phyloP scores from a whole-genome alignment of 2,113 vertebrate species.

The Isichthys henryi region DNA sequence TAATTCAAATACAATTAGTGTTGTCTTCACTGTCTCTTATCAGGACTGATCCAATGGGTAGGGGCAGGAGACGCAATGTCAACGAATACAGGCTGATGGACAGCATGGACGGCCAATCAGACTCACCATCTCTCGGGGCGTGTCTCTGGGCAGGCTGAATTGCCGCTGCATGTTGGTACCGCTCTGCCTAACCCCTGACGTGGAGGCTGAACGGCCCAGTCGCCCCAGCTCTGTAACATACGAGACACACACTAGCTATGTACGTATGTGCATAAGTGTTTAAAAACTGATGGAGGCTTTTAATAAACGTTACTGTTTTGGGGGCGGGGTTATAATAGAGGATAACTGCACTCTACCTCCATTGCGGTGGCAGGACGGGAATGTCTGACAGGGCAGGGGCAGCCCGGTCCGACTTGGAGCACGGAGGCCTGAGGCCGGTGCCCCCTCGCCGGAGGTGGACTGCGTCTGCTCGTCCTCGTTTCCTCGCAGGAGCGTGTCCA shows the following conservation, averaged over 20 bases:
- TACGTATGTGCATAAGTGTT: not conserved
- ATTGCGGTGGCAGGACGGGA: slow-evolving; percentile 75
- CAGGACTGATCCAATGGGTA: not conserved
- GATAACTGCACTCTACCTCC: slow-evolving; percentile 60
- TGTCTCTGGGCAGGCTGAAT: slow-evolving; percentile 73
- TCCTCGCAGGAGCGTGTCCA: slow-evolving; percentile 57
- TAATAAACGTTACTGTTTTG: not conserved
- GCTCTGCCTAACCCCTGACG: slow-evolving; percentile 77
- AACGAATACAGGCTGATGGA: not conserved
- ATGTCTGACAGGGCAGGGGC: slow-evolving; percentile 80
- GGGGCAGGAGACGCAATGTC: not conserved
- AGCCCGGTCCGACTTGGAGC: slow-evolving; percentile 64
- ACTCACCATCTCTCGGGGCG: slow-evolving; percentile 59
- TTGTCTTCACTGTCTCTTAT: not conserved
- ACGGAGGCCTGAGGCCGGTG: slow-evolving; percentile 56
- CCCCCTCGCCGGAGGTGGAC: slow-evolving; percentile 58
- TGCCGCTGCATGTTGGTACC: slow-evolving; percentile 66
- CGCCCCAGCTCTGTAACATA: slow-evolving; percentile 70
- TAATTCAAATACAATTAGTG: not conserved
- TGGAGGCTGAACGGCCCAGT: slow-evolving; percentile 82
- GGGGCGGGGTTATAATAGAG: not conserved
- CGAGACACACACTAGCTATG: slow-evolving; percentile 8
- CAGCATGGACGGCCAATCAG: slow-evolving; percentile 53
- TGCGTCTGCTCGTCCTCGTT: slow-evolving; percentile 67
- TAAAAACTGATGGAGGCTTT: not conserved